Evolutionary conservation across 2,888 invertebrate species (phyloP), one percentile per base, ranked within the genome.

Genomic region (Sarcophaga carnaria): DNA sequence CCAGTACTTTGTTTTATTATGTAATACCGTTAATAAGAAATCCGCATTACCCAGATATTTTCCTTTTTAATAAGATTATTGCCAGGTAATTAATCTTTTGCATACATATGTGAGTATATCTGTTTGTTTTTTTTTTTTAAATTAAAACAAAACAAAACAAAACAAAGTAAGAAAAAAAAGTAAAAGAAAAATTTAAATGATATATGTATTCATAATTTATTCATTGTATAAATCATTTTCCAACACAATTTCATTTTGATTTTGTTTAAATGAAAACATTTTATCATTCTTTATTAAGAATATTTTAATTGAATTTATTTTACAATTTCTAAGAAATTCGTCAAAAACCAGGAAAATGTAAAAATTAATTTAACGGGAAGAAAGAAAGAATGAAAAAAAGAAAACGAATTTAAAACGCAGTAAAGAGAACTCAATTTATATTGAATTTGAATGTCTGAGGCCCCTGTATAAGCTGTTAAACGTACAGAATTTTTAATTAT

Each of bases 201-300:
- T 54, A 54, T 54, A 54, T 54, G 4, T 17, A 14, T 17, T 54
- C 17, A 54, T 17, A 17, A 54, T 54, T 54, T 54, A 49, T 54
- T 17, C 54, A 14, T 54, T 54, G 54, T 54, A 17, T 54, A 54
- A 54, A 54, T 54, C 54, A 54, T 54, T 37, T 37, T 10, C 37
- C 37, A 37, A 54, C 12, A 54, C 20, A 14, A 54, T 14, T 37
- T 10, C 2, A 8, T 54, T 54, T 54, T 12, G 17, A 14, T 54
- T 54, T 54, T 54, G 37, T 66, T 66, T 66, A 66, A 66, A 66
- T 25, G 12, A 66, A 66, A 66, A 10, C 6, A 66, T 66, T 66
- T 27, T 25, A 66, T 27, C 17, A 66, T 17, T 37, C 66, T 12
- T 17, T 66, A 27, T 66, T 67, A n/a, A n/a, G 37, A n/a, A 67